These are phyloP conservation scores for Tolmerus cingulatus DNA, from an alignment of 2,888 invertebrate species.

Conservation along the genomic window DNA sequence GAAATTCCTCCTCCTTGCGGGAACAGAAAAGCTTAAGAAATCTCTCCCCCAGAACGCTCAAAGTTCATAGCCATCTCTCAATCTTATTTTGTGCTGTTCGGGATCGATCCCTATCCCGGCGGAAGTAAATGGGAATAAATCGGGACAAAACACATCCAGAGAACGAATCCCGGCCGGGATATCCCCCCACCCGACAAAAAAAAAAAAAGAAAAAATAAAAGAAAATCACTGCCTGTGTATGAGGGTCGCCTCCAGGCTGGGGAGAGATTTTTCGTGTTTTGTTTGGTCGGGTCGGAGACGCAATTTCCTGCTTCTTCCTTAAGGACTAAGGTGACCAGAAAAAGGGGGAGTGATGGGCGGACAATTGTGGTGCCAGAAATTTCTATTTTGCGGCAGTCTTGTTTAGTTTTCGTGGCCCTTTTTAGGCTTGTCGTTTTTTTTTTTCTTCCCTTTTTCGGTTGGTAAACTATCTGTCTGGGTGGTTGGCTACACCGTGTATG, in stretches of 20 bases:
- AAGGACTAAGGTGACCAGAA: conserved; percentile 5
- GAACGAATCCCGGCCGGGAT: neutral
- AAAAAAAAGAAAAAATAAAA: neutral
- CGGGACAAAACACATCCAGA: conserved; percentile 28
- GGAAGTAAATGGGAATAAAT: conserved; percentile 36
- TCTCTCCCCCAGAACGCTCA: conserved; percentile 24
- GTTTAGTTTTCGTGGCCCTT: conserved; percentile 21
- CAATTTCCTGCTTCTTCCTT: conserved; percentile 38
- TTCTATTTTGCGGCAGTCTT: conserved; percentile 24
- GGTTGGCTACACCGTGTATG: neutral
- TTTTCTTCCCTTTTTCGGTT: neutral
- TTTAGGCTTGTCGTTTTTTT: neutral
- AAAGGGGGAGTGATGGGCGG: conserved; percentile 6
- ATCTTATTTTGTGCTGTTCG: conserved; percentile 3
- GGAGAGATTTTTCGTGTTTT: conserved; percentile 21
- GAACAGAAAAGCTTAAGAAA: conserved; percentile 3
- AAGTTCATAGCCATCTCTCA: conserved; percentile 35
- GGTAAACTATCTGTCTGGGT: conserved; percentile 15
- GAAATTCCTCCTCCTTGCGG: conserved; percentile 22
- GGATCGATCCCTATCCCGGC: conserved; percentile 31
- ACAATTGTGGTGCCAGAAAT: conserved; percentile 12
- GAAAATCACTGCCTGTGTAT: neutral
- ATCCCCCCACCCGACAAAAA: neutral
- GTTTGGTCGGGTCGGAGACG: conserved; percentile 29
- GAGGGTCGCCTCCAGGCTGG: neutral